Conservation (phyloP, 2,888 invertebrate genomes). For the Agriotes lineatus region DNA sequence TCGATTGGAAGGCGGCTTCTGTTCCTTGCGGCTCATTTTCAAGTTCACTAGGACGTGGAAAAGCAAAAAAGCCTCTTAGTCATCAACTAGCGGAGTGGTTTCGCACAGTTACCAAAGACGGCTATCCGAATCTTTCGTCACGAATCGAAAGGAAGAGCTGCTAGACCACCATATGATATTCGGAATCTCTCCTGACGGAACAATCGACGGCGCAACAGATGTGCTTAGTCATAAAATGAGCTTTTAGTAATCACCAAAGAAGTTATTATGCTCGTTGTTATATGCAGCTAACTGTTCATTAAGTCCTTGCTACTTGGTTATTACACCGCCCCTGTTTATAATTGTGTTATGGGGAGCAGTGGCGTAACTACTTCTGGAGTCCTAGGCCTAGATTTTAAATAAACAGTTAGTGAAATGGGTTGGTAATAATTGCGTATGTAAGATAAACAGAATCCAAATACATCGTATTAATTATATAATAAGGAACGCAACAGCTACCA, state of each 20-base stretch:
- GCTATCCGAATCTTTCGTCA: neutral
- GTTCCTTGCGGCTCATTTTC: neutral
- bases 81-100: conserved; percentile 11
- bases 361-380: too few relatives aligned
- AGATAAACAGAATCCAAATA: too few relatives aligned
- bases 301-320: neutral
- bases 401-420: too few relatives aligned
- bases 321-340: neutral
- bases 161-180: conserved; percentile 3
- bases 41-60: conserved; percentile 12
- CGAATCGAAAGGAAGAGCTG: neutral
- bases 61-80: neutral
- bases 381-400: too few relatives aligned
- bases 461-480: too few relatives aligned
- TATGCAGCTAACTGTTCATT: neutral
- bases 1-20: neutral
- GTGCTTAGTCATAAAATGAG: conserved; percentile 2
- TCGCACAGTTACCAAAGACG: conserved; percentile 1
- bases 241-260: neutral
- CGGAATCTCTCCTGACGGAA: neutral
- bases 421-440: too few relatives aligned
- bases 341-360: neutral
- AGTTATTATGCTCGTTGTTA: neutral
- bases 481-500: too few relatives aligned
- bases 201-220: neutral